Percentiles rank a stretch among this genome's conserved stretches.
These are phyloP conservation scores for Listronotus bonariensis DNA, from an alignment of 1,140 invertebrate species.

Conservation along the genomic window DNA sequence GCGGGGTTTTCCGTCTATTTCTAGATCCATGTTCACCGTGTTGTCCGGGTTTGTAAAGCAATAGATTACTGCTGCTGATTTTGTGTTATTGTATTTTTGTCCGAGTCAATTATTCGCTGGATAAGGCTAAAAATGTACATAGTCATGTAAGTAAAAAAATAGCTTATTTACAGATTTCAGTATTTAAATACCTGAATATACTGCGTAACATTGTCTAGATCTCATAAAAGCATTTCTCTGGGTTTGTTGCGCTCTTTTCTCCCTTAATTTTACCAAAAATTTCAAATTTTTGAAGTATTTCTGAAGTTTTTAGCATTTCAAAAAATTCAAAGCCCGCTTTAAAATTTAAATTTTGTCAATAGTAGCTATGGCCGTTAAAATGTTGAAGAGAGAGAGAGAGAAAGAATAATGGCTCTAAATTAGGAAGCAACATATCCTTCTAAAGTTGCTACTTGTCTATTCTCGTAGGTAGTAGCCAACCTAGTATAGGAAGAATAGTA, in stretches of 20 bases:
- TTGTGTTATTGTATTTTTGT: conserved; percentile 40
- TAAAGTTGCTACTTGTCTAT: too few species aligned
- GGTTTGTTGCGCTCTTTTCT: neutral
- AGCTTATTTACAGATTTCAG: neutral
- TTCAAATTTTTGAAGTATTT: conserved; percentile 9
- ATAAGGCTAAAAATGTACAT: conserved; percentile 32
- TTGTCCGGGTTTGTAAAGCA: conserved; percentile 30
- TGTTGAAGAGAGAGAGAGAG: too few species aligned
- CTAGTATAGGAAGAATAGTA: too few species aligned
- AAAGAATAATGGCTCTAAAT: too few species aligned
- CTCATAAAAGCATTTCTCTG: conserved; percentile 2
- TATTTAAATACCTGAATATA: conserved; percentile 14
- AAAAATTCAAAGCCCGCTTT: conserved; percentile 5
- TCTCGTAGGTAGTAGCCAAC: too few species aligned
- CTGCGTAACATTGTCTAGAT: conserved; percentile 20
- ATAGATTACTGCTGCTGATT: conserved; percentile 38
- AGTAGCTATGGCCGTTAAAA: too few species aligned
- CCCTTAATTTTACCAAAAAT: conserved; percentile 5
- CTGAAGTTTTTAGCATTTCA: neutral
- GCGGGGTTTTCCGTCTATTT: conserved; percentile 26
- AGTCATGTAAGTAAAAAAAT: too few species aligned
- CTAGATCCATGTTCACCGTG: conserved; percentile 31
- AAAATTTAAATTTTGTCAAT: neutral
- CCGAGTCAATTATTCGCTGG: conserved; percentile 38
- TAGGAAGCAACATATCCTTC: too few species aligned